These are phyloP conservation scores for Fistularia tabacaria DNA, from an alignment of 2,797 vertebrate species.

Conservation along the genomic window DNA sequence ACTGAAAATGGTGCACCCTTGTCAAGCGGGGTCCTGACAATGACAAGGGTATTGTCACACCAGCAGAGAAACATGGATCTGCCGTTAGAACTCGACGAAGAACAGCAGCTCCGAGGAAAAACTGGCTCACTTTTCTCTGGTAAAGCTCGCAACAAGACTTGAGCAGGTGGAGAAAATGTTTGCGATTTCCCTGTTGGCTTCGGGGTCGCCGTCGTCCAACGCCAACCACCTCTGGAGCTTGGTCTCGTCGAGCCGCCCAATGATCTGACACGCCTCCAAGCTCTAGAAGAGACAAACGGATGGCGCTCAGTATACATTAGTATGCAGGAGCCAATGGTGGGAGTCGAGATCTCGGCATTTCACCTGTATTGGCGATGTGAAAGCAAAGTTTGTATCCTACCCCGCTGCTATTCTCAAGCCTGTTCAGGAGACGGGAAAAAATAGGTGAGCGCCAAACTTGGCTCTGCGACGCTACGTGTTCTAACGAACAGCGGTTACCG, in stretches of 20 bases:
- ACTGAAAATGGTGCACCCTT: conserved; percentile 43
- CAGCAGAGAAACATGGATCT: not conserved
- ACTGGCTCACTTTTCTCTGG: conserved; percentile 55
- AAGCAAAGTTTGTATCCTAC: conserved; percentile 66
- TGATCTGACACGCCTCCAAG: conserved; percentile 7
- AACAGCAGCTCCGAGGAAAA: not conserved
- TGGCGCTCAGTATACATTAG: too few species aligned
- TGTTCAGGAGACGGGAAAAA: conserved; percentile 25
- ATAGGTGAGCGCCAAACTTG: not conserved
- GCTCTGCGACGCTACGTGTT: too few species aligned
- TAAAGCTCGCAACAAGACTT: conserved; percentile 72
- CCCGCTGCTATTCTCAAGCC: conserved; percentile 68
- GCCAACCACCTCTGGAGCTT: conserved; percentile 59
- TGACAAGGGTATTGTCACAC: conserved; percentile 5
- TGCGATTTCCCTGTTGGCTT: conserved; percentile 58
- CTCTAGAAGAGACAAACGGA: conserved; percentile 24
- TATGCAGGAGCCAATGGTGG: too few species aligned
- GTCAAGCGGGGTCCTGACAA: conserved; percentile 31
- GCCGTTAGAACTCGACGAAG: not conserved
- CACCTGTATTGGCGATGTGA: conserved; percentile 49
- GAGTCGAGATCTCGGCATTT: not conserved
- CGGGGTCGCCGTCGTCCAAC: conserved; percentile 6
- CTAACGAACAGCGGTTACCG: conserved; percentile 12
- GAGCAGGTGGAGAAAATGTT: conserved; percentile 60
- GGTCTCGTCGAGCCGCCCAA: conserved; percentile 46